Conservation (phyloP, 2,797 vertebrate genomes). For the Pelodytes ibericus region DNA sequence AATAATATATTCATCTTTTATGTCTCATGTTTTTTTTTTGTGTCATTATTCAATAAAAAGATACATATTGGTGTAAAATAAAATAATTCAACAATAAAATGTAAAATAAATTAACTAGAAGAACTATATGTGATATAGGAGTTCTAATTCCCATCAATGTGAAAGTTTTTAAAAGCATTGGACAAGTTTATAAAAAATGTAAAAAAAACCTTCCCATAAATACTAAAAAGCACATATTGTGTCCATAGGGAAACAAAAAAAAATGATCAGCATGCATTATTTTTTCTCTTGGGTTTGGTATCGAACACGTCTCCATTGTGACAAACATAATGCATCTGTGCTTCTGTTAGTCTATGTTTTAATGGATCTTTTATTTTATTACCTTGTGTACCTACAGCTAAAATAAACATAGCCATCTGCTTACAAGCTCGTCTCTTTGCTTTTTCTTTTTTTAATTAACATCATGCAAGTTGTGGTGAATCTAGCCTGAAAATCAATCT, state of each 20-base stretch:
- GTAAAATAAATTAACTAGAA: too few species aligned
- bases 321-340: constrained; percentile 26
- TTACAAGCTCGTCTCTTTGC: neutral
- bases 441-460: constrained; percentile 10
- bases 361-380: constrained; percentile 41
- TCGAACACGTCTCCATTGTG: constrained; percentile 21
- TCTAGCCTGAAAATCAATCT: constrained; percentile 34
- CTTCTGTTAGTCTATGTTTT: constrained; percentile 26
- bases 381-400: constrained; percentile 25
- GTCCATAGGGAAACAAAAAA: neutral
- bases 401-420: constrained; percentile 49
- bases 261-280: constrained; percentile 3
- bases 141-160: too few species aligned
- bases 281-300: constrained; percentile 7
- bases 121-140: too few species aligned
- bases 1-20: too few species aligned
- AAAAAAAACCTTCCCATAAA: too few species aligned
- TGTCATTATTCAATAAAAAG: too few species aligned
- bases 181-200: too few species aligned
- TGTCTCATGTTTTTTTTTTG: too few species aligned
- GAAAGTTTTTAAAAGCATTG: too few species aligned
- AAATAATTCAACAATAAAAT: too few species aligned
- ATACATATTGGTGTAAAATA: too few species aligned
- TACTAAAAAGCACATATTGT: too few species aligned
- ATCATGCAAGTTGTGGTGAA: constrained; percentile 14